A percentile compares a stretch with the other conserved stretches of the same genome.
These are phyloP conservation scores for Gallinago media DNA, from an alignment of 2,113 vertebrate species.

Conservation along the genomic window DNA sequence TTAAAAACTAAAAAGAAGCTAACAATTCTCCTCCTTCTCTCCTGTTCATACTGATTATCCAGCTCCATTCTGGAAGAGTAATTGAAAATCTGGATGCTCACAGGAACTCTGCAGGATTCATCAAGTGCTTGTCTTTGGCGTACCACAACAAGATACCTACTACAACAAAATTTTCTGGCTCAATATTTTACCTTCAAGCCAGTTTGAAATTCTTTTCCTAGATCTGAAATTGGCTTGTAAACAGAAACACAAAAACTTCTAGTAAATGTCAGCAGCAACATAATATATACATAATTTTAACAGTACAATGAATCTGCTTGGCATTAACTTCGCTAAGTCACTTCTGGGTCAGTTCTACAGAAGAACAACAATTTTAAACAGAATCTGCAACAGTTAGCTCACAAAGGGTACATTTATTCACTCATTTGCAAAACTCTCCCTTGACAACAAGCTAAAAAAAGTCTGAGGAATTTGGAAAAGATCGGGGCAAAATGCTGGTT, in stretches of 20 bases:
- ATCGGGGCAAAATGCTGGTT: background rate
- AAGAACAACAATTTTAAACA: background rate
- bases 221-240: background rate
- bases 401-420: accelerated
- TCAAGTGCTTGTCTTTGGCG: background rate
- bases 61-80: background rate
- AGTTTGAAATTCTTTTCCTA: background rate
- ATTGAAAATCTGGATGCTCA: background rate
- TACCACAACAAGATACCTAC: background rate
- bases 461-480: background rate
- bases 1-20: background rate
- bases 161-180: background rate
- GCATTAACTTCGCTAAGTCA: background rate
- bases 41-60: background rate
- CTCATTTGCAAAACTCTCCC: background rate
- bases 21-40: background rate
- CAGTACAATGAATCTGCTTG: background rate
- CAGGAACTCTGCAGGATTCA: background rate
- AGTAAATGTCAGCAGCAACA: background rate
- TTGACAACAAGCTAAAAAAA: background rate
- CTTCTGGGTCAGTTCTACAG: background rate
- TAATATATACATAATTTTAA: background rate
- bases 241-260: background rate
- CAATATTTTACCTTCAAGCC: background rate
- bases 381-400: background rate